Conservation (phyloP, 2,113 vertebrate species). For the Embiotoca jacksoni region DNA sequence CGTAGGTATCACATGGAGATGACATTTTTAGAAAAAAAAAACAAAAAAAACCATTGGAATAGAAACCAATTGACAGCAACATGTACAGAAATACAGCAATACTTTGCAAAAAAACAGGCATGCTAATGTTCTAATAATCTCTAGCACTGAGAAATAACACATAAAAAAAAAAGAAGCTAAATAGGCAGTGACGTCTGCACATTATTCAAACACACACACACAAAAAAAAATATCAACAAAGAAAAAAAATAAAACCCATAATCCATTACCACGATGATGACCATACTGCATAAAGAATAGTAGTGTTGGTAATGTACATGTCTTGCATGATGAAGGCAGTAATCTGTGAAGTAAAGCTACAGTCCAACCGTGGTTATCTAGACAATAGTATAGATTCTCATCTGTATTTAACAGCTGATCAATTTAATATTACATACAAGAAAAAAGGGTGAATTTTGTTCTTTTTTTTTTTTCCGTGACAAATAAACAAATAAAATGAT, state of each 20-base stretch:
- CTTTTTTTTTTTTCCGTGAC: constrained; percentile 46
- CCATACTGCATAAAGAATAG: constrained; percentile 73
- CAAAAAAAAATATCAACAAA: constrained; percentile 76
- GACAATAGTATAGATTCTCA: constrained; percentile 50
- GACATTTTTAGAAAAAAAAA: constrained; percentile 23
- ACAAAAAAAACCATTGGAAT: constrained; percentile 5
- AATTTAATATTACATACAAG: constrained; percentile 42
- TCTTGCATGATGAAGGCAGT: constrained; percentile 68
- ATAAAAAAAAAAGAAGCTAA: constrained; percentile 74
- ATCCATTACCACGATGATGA: constrained; percentile 78
- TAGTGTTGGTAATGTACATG: constrained; percentile 52
- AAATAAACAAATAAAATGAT: constrained; percentile 16
- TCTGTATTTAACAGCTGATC: constrained; percentile 17
- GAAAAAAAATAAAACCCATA: constrained; percentile 81
- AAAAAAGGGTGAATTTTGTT: constrained; percentile 44
- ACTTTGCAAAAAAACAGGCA: constrained; percentile 85
- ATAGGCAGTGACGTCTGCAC: constrained; percentile 87
- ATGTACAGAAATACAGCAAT: constrained; percentile 77
- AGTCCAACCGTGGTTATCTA: constrained; percentile 66
- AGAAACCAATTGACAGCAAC: constrained; percentile 70
- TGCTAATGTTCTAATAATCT: constrained; percentile 79
- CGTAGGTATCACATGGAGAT: constrained; percentile 51
- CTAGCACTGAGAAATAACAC: constrained; percentile 78
- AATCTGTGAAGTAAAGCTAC: constrained; percentile 78
- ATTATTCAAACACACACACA: constrained; percentile 89